phyloP scores from a whole-genome alignment of 2,888 invertebrate genomes.

The Apodemia duryi region DNA sequence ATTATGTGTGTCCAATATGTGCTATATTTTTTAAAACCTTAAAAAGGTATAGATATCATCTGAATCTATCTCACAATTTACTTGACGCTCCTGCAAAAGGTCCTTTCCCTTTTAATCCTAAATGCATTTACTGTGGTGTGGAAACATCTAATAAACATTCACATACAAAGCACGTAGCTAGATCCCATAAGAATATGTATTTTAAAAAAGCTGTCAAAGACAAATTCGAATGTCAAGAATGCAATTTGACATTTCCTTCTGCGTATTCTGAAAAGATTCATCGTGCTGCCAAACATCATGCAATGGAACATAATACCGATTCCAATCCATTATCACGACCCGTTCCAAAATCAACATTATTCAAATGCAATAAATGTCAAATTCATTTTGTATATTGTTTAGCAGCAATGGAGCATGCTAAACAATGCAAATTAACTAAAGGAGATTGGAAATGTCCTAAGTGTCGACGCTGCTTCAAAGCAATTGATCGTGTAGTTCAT shows the following conservation, averaged over 20 bases:
- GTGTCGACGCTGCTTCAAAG: constrained; percentile 39
- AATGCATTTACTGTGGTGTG: neutral
- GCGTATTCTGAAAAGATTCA: constrained; percentile 26
- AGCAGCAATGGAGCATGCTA: constrained; percentile 25
- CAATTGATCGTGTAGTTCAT: constrained; percentile 36
- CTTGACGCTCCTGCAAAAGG: neutral
- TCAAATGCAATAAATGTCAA: constrained; percentile 32
- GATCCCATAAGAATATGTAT: constrained; percentile 15
- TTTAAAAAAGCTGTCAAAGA: constrained; percentile 3
- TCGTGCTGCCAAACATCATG: constrained; percentile 20
- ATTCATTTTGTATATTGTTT: constrained; percentile 29
- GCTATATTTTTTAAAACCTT: neutral
- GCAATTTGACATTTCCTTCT: constrained; percentile 22
- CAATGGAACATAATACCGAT: neutral
- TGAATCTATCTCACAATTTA: constrained; percentile 5
- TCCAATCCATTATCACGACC: constrained; percentile 3
- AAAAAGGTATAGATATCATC: neutral
- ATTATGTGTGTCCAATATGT: constrained; percentile 2
- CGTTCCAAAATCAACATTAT: constrained; percentile 29
- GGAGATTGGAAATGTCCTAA: constrained; percentile 29
- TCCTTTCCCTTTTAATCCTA: neutral
- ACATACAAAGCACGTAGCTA: constrained; percentile 22
- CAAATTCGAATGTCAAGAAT: constrained; percentile 25
- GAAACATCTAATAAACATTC: constrained; percentile 2
- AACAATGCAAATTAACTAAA: constrained; percentile 21